Conservation (phyloP, 1,140 invertebrate genomes). For the Euwallacea fornicatus region DNA sequence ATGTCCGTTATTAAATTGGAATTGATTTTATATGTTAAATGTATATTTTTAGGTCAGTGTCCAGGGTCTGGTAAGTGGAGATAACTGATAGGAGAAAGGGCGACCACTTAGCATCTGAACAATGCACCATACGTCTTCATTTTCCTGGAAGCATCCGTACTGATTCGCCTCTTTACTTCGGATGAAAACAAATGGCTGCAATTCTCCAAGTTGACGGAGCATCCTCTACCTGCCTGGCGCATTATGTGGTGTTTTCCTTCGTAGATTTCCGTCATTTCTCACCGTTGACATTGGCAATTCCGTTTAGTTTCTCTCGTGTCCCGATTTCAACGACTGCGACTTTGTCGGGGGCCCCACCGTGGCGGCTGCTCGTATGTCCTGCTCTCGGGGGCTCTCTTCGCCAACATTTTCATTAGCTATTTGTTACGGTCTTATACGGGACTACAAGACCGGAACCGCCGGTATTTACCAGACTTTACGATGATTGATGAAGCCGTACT, state of each 20-base stretch:
- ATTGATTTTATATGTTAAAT: too few species aligned
- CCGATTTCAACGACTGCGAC: conserved; percentile 47
- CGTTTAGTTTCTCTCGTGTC: conserved; percentile 45
- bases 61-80: too few species aligned
- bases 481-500: conserved; percentile 33
- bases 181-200: conserved; percentile 51
- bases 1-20: too few species aligned
- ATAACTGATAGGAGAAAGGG: not conserved
- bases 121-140: conserved; percentile 51
- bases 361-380: conserved; percentile 27
- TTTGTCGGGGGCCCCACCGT: conserved; percentile 42
- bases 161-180: conserved; percentile 42
- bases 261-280: conserved; percentile 47
- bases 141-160: conserved; percentile 46
- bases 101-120: conserved; percentile 47
- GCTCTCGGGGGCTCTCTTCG: conserved; percentile 37
- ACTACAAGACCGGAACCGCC: conserved; percentile 33
- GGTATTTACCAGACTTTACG: conserved; percentile 39
- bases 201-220: conserved; percentile 48
- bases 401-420: conserved; percentile 52
- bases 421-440: conserved; percentile 46
- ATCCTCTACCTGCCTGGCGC: conserved; percentile 46
- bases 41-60: too few species aligned
- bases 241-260: conserved; percentile 46
- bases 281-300: conserved; percentile 49